These are phyloP conservation scores for Merluccius polli DNA, from an alignment of 2,797 vertebrate species.

Conservation along the genomic window DNA sequence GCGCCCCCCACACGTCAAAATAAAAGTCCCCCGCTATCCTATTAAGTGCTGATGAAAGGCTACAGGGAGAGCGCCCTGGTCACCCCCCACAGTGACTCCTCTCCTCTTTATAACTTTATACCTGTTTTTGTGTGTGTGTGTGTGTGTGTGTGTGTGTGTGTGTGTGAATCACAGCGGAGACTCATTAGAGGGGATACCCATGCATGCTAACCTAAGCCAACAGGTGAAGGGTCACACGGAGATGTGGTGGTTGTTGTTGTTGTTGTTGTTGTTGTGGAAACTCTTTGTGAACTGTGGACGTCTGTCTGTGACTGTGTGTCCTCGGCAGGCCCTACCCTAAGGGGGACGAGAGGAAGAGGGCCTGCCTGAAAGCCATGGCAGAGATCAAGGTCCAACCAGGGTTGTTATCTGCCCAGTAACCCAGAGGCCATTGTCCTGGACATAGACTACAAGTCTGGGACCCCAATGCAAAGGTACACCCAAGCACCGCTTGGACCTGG, in stretches of 20 bases:
- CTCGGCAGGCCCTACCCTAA: constrained; percentile 87
- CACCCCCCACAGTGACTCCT: constrained; percentile 21
- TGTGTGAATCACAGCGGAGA: constrained; percentile 45
- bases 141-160: not conserved
- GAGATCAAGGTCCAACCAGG: constrained; percentile 94
- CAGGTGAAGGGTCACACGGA: constrained; percentile 10
- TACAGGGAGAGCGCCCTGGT: constrained; percentile 25
- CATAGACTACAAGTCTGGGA: constrained; percentile 96
- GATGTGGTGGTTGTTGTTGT: constrained; percentile 14
- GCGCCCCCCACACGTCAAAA: constrained; percentile 20
- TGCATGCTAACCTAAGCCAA: constrained; percentile 24
- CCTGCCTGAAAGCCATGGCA: constrained; percentile 86
- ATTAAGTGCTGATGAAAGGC: constrained; percentile 51
- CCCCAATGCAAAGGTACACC: constrained; percentile 89
- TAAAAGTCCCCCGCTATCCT: constrained; percentile 46
- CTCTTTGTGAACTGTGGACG: not conserved
- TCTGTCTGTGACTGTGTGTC: constrained; percentile 18
- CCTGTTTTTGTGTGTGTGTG: not conserved
- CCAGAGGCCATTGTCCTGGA: constrained; percentile 95
- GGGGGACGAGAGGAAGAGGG: constrained; percentile 92
- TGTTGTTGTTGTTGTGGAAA: constrained; percentile 35
- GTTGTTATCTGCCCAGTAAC: constrained; percentile 95
- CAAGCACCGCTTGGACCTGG: not conserved
- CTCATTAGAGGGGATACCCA: constrained; percentile 45
- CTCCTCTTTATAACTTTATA: constrained; percentile 8